Conservation (phyloP, 30 jellyfish, hydroid and myxozoan species). For the Turritopsis rubra region DNA sequence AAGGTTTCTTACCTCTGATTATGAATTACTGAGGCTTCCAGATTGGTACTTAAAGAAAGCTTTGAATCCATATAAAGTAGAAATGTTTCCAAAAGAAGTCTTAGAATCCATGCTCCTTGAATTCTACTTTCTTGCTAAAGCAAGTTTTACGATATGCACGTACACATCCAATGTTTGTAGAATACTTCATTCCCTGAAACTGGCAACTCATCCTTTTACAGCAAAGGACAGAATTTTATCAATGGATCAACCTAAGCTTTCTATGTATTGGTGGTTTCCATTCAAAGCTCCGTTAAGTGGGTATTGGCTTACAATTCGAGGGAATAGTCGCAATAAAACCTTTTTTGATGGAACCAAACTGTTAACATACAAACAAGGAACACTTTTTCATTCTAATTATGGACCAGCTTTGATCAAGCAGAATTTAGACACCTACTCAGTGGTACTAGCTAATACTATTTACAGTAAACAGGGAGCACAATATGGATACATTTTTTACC, state of each 20-base stretch:
- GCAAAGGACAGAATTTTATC: not conserved
- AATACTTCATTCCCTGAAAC: not conserved
- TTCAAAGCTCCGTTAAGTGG: constrained; percentile 1
- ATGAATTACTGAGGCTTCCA: not conserved
- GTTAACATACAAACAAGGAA: not conserved
- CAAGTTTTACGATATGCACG: constrained; percentile 5
- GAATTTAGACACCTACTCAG: not conserved
- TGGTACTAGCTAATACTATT: not conserved
- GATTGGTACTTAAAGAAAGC: not conserved
- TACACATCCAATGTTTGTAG: not conserved
- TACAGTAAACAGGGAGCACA: not conserved
- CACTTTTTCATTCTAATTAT: not conserved
- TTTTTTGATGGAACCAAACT: not conserved
- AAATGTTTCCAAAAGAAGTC: not conserved
- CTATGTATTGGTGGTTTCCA: constrained; percentile 7
- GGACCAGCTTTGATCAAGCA: not conserved
- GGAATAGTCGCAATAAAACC: not conserved
- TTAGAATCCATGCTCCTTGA: constrained; percentile 9
- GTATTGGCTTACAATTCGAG: constrained; percentile 1
- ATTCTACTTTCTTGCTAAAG: not conserved
- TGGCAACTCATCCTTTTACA: not conserved
- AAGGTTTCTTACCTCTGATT: not conserved
- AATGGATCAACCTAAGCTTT: not conserved
- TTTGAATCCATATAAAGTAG: not conserved
- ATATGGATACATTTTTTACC: not conserved